Evolutionary conservation across 1,140 invertebrate genomes (phyloP), one percentile per base, ranked within the genome.

Genomic region (Radopholus similis): DNA sequence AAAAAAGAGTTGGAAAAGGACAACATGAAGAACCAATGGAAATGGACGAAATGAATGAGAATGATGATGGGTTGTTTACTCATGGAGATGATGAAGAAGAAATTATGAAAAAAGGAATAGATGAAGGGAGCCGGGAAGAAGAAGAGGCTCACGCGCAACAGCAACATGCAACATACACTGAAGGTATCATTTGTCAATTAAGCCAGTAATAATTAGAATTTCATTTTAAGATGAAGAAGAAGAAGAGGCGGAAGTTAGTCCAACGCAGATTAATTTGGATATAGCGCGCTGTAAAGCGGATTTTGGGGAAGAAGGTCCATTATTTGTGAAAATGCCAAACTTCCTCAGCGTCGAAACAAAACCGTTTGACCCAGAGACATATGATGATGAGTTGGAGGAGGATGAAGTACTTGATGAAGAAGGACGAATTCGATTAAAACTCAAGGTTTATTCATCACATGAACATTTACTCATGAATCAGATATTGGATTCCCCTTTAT

Each of bases 361-460:
- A 72, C 95, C 95, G 0, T 99, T 96, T 83, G 94, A 97, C 83
- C 87, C 89, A 0, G 89, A 90, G 66, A 92, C 90, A 0, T 98
- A 98, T 83, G 95, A 98, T 85, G 95, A 97, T 86, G 95, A 98
- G 86, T 93, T 97, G 73, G 95, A 97, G 81, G 95, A 98, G 78
- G 94, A 98, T 21, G 70, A 81, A 47, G 47, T 40, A 85, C 92
- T 93, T 0, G 85, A 96, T 55, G 95, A 97, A 82, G 95, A 98
- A 87, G 95, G 95, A 77, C 85, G 93, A 68, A 79, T 83, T n/a
- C 77, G 85, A 32, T 67, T 85, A 18, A 86, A 86, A 73, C 72
- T 86, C 13, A 85, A 84, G 76, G 84, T 85, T 64, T n/a, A 49
- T 77, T 11, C n/a, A 30, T 64, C 28, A 26, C 1, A n/a, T 62